Percentiles rank a stretch among this genome's conserved stretches.
Evolutionary conservation across 2,888 invertebrate genomes (phyloP).

Genomic region (Hyles lineata): DNA sequence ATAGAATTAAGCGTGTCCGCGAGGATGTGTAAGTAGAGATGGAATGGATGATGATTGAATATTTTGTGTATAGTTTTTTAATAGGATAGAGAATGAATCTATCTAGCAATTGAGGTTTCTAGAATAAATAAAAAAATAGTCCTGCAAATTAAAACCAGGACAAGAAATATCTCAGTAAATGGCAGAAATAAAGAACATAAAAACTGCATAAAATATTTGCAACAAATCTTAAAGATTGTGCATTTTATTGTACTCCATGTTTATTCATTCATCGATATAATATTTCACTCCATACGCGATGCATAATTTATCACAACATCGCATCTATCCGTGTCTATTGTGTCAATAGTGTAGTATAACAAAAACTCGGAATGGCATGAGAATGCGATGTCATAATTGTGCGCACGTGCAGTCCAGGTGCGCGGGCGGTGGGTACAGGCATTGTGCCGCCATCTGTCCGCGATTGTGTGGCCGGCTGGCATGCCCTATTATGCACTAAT

Average conservation of each 20-base stretch:
- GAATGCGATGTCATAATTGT: conserved; percentile 23
- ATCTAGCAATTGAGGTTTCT: too few relatives aligned
- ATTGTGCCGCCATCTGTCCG: conserved; percentile 26
- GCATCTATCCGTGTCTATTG: conserved; percentile 3
- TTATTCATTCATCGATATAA: neutral
- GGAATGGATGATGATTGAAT: too few relatives aligned
- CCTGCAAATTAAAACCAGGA: too few relatives aligned
- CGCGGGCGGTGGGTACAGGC: conserved; percentile 11
- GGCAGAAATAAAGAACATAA: too few relatives aligned
- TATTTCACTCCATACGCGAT: neutral
- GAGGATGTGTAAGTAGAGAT: too few relatives aligned
- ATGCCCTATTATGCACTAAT: conserved; percentile 1
- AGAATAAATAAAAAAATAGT: too few relatives aligned
- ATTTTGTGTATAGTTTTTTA: too few relatives aligned
- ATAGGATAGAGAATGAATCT: too few relatives aligned
- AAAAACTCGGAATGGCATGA: conserved; percentile 8
- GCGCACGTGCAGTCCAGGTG: conserved; percentile 30
- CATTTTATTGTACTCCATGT: neutral
- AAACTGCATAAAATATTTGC: too few relatives aligned
- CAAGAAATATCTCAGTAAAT: too few relatives aligned
- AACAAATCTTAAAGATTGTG: too few relatives aligned
- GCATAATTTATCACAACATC: neutral
- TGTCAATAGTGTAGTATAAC: conserved; percentile 7
- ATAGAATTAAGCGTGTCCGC: too few relatives aligned
- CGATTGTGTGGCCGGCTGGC: conserved; percentile 19